Evolutionary conservation across 2,797 vertebrate species (phyloP), one percentile per base, ranked within the genome.

Genomic region (Euphonia xanthogaster): DNA sequence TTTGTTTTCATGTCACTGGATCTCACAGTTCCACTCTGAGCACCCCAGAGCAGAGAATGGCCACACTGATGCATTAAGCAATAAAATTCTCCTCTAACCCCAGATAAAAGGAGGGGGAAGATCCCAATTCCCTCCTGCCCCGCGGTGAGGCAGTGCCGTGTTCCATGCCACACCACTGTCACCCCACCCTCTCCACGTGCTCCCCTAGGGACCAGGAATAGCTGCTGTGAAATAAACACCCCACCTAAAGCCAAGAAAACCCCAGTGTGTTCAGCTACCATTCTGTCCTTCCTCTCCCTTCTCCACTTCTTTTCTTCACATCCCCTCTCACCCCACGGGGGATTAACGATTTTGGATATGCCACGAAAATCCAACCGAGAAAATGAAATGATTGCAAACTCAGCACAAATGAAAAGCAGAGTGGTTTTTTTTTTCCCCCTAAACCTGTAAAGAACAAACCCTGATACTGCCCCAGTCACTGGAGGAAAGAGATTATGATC

Each of bases 141-240:
- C 37, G 2, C 0, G 4, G 44, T 62, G 31, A 50, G 50, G 10
- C 55, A 80, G 67, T 27, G 27, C 57, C 45, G 25, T 1, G 4
- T 8, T 25, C 28, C 50, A 1, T 20, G 9, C 19, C 25, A 14
- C 0, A 0, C 6, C 30, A 24, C 9, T 0, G 1, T 4, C 83
- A 62, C 44, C 51, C 31, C n/a, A 28, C 47, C 60, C 61, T 35
- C 61, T 28, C 37, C 12, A 1, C 5, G 10, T 10, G 40, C 73
- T 83, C 35, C 58, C 28, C 60, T 7, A 1, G 0, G 2, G 1
- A 57, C 50, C 61, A 80, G 63, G 48, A 68, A 80, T 3, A 68
- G 57, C 50, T 81, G 48, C 48, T 31, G 7, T 7, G 67, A 91
- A 82, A 91, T 12, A 86, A 89, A 85, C 35, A 47, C 35, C 35